Conservation (phyloP, 2,888 invertebrate genomes). For the Macaria notata region DNA sequence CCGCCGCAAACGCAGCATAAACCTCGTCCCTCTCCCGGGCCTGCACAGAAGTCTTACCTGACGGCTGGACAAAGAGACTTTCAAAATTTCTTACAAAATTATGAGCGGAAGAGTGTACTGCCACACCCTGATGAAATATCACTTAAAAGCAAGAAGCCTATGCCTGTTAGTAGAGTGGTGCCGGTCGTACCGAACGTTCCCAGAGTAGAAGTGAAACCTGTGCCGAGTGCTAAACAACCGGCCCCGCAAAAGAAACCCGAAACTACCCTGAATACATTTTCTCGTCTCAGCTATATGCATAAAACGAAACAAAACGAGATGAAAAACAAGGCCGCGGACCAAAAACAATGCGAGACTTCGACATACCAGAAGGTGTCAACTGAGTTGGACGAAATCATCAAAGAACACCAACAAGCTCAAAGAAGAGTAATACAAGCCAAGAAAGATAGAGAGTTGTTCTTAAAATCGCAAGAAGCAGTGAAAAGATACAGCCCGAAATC, state of each 20-base stretch:
- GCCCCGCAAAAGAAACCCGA: conserved; percentile 55
- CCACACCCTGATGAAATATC: conserved; percentile 11
- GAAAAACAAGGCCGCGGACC: conserved; percentile 42
- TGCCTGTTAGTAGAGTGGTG: conserved; percentile 35
- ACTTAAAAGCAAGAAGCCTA: conserved; percentile 7
- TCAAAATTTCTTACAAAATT: conserved; percentile 57
- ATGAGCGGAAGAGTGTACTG: conserved; percentile 24
- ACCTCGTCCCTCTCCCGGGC: background rate
- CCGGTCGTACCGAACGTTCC: conserved; percentile 35
- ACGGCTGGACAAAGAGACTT: conserved; percentile 39
- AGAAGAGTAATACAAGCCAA: conserved; percentile 16
- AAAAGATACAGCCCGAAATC: background rate
- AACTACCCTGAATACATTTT: conserved; percentile 65
- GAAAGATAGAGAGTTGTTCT: conserved; percentile 1
- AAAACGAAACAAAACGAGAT: conserved; percentile 61
- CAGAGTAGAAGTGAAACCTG: conserved; percentile 38
- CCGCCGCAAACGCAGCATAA: conserved; percentile 1
- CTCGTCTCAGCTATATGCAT: conserved; percentile 70
- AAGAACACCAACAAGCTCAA: conserved; percentile 16
- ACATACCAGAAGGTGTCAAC: conserved; percentile 24
- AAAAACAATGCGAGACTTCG: conserved; percentile 16
- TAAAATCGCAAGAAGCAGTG: background rate
- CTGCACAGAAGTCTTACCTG: conserved; percentile 14
- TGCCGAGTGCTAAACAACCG: conserved; percentile 56
- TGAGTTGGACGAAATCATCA: conserved; percentile 33